These are phyloP conservation scores for Bhutanitis thaidina DNA, from an alignment of 2,888 invertebrate genomes.

Conservation along the genomic window DNA sequence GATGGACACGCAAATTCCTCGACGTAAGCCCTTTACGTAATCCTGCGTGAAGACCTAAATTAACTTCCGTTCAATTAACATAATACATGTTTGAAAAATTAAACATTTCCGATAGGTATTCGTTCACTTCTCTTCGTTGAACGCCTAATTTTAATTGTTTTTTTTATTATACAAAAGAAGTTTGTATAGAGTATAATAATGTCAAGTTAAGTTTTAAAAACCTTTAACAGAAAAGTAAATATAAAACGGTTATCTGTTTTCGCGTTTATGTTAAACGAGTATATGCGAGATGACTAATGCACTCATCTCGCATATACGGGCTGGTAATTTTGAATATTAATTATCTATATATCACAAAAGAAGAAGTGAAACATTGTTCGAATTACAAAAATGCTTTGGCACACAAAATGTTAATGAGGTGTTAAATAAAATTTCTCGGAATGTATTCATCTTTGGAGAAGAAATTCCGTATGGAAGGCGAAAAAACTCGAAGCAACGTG, in stretches of 20 bases:
- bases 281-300: neutral
- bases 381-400: slow-evolving; percentile 1
- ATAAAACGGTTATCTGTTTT: neutral
- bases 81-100: neutral
- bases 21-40: slow-evolving; percentile 24
- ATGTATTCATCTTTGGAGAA: slow-evolving; percentile 11
- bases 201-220: neutral
- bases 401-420: slow-evolving; percentile 17
- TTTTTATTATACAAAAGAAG: slow-evolving; percentile 4
- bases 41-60: slow-evolving; percentile 11
- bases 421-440: slow-evolving; percentile 15
- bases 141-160: neutral
- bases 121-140: neutral
- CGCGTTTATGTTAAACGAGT: neutral
- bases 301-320: too few relatives aligned
- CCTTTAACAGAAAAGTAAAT: neutral
- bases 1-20: slow-evolving; percentile 25
- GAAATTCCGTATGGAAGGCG: slow-evolving; percentile 9
- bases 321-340: neutral
- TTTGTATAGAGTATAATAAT: slow-evolving; percentile 1
- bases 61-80: slow-evolving; percentile 11
- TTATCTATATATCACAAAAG: neutral
- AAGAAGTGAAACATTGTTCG: neutral
- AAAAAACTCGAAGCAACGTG: slow-evolving; percentile 22
- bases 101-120: slow-evolving; percentile 5